These are phyloP conservation scores for Odontamblyopus lacepedii DNA, from an alignment of 2,797 vertebrate genomes.

Conservation along the genomic window DNA sequence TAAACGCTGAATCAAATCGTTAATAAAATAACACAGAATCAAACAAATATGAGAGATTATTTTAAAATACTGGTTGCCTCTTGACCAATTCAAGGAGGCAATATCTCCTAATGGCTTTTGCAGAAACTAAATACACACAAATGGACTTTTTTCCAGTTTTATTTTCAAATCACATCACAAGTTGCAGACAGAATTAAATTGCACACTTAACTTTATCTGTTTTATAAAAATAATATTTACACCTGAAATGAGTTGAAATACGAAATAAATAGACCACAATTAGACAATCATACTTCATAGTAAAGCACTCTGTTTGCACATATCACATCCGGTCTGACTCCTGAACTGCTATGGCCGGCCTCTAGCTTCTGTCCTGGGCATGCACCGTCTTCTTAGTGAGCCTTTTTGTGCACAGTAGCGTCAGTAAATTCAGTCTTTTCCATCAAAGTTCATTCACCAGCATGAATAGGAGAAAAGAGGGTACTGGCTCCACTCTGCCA, in stretches of 20 bases:
- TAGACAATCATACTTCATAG: constrained; percentile 28
- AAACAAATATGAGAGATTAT: background rate
- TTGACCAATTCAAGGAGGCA: background rate
- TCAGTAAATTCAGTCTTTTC: constrained; percentile 26
- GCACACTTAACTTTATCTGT: constrained; percentile 50
- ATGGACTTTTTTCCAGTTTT: constrained; percentile 22
- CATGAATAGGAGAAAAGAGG: constrained; percentile 90
- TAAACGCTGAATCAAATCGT: background rate
- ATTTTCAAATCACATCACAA: constrained; percentile 63
- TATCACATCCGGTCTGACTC: constrained; percentile 8
- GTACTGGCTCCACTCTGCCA: constrained; percentile 91
- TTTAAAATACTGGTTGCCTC: background rate
- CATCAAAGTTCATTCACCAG: constrained; percentile 77
- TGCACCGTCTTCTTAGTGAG: constrained; percentile 39
- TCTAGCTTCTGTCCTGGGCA: constrained; percentile 34
- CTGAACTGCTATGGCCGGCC: constrained; percentile 13
- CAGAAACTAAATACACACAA: background rate
- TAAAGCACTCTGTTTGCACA: constrained; percentile 26
- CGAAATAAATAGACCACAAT: constrained; percentile 78
- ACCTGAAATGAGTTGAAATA: constrained; percentile 56
- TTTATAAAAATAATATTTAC: constrained; percentile 76
- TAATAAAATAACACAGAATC: background rate
- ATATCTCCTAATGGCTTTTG: background rate
- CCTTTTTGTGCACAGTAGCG: constrained; percentile 7
- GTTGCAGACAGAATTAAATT: constrained; percentile 56